A percentile compares a stretch with the other conserved stretches of the same genome.
Conservation (phyloP, 2,113 vertebrate genomes). For the Prionailurus viverrinus region DNA sequence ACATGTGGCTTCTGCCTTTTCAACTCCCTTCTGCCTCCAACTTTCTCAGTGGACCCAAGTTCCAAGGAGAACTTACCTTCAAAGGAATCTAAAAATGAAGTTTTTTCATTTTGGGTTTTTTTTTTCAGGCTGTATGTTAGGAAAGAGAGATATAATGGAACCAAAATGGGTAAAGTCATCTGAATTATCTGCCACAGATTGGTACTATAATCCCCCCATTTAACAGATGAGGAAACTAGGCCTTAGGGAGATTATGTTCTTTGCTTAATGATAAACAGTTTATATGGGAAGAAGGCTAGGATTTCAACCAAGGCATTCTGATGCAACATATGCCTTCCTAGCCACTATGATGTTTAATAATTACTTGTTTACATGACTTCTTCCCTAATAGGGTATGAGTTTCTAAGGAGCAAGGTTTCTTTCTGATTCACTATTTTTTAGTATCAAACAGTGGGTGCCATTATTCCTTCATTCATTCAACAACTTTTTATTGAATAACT, state of each 20-base stretch:
- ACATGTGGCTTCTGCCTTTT: neutral
- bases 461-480: constrained; percentile 13
- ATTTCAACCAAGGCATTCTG: neutral
- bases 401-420: neutral
- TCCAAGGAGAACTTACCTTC: neutral
- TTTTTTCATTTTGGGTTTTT: neutral
- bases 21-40: neutral
- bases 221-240: constrained; percentile 30
- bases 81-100: neutral
- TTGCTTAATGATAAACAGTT: neutral
- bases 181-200: neutral
- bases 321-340: neutral
- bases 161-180: neutral
- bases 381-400: neutral
- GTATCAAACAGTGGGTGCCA: neutral
- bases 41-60: neutral
- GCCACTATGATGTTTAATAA: neutral
- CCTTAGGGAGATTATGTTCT: neutral
- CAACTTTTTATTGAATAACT: constrained; percentile 7
- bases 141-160: neutral
- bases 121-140: neutral
- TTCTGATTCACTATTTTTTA: constrained; percentile 46
- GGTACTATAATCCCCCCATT: neutral
- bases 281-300: neutral
- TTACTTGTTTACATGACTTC: constrained; percentile 1